phyloP scores from a whole-genome alignment of 1,140 invertebrate genomes.

The Drosophila ambigua region DNA sequence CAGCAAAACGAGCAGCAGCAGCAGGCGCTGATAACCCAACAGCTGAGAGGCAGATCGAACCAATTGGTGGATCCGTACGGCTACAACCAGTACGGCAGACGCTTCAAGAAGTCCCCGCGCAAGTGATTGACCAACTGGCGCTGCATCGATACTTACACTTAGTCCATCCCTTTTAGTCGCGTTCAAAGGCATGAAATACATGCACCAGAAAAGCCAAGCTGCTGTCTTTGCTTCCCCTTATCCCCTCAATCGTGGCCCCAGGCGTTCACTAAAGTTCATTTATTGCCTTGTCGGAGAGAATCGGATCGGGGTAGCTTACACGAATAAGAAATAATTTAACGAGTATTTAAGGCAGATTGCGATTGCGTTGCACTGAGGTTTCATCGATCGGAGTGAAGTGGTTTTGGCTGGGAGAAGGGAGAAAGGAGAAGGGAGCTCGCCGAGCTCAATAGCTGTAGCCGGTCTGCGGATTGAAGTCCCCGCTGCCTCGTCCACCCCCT shows the following conservation, averaged over 20 bases:
- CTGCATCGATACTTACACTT: conserved; percentile 39
- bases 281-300: neutral
- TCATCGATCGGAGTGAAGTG: conserved; percentile 41
- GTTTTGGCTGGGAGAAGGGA: neutral
- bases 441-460: conserved; percentile 77
- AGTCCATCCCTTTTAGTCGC: conserved; percentile 60
- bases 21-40: conserved; percentile 72
- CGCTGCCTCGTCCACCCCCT: conserved; percentile 73
- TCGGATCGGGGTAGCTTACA: conserved; percentile 21
- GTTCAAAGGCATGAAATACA: conserved; percentile 81
- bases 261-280: no score
- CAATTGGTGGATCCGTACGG: conserved; percentile 75
- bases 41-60: conserved; percentile 71
- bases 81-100: conserved; percentile 76
- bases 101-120: conserved; percentile 76
- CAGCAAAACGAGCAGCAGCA: conserved; percentile 73
- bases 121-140: conserved; percentile 21
- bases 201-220: conserved; percentile 60
- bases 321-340: conserved; percentile 45
- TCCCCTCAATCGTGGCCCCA: no score
- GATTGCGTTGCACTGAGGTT: conserved; percentile 59
- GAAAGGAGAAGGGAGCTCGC: neutral
- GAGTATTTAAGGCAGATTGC: conserved; percentile 70
- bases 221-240: neutral
- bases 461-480: conserved; percentile 78